These are phyloP conservation scores for Festucalex cinctus DNA, from an alignment of 2,113 vertebrate species.

Conservation along the genomic window DNA sequence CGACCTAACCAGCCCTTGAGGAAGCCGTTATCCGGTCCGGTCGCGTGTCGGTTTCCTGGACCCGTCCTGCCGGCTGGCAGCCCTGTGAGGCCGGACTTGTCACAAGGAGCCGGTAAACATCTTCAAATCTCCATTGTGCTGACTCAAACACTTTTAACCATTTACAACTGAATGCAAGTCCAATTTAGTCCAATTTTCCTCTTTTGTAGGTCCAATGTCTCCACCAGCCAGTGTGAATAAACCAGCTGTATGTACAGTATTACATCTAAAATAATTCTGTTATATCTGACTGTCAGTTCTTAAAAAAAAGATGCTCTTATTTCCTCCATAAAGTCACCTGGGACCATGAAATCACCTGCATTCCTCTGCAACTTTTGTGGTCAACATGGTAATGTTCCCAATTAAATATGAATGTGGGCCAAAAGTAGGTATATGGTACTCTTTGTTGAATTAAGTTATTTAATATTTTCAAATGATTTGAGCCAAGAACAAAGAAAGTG, in stretches of 20 bases:
- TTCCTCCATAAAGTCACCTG: slow-evolving; percentile 16
- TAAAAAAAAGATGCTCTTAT: background rate
- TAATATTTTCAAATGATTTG: background rate
- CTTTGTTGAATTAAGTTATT: too few species aligned
- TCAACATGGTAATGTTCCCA: slow-evolving; percentile 55
- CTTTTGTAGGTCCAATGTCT: background rate
- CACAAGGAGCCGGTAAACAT: slow-evolving; percentile 22
- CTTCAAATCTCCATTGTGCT: background rate
- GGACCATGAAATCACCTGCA: slow-evolving; percentile 5
- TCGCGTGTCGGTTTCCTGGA: background rate
- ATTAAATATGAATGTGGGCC: background rate
- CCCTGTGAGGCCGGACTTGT: accelerated
- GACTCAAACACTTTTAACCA: background rate
- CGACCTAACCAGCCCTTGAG: slow-evolving; percentile 63
- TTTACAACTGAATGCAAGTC: background rate
- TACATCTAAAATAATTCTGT: background rate
- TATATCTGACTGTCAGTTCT: background rate
- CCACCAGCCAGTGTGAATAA: background rate
- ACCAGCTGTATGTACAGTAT: slow-evolving; percentile 30
- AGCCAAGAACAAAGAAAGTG: background rate
- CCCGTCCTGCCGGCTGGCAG: background rate
- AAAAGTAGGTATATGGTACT: background rate
- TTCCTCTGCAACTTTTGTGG: slow-evolving; percentile 66
- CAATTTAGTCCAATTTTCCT: background rate
- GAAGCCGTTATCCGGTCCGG: slow-evolving; percentile 46